phyloP scores from a whole-genome alignment of 2,797 vertebrate genomes.

The Lateolabrax maculatus region DNA sequence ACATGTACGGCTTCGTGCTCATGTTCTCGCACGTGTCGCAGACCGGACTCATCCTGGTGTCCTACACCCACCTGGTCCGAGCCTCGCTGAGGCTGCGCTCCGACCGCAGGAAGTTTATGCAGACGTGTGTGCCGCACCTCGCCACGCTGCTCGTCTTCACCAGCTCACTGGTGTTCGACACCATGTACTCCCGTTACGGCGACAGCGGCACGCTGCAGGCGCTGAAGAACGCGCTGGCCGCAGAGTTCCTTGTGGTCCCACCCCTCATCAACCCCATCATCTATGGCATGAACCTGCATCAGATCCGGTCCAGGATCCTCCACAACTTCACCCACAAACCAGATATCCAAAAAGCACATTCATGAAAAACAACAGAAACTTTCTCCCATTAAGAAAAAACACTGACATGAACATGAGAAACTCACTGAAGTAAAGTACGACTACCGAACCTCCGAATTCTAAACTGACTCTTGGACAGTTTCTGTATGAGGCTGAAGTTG shows the following conservation, averaged over 20 bases:
- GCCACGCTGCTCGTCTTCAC: conserved; percentile 67
- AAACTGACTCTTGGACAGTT: too few relatives aligned
- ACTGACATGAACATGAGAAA: not conserved
- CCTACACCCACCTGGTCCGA: conserved; percentile 72
- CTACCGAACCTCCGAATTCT: too few relatives aligned
- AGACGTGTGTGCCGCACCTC: conserved; percentile 82
- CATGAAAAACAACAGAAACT: not conserved
- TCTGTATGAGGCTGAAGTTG: too few relatives aligned
- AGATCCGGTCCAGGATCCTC: conserved; percentile 62
- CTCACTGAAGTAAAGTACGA: too few relatives aligned
- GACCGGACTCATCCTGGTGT: conserved; percentile 67
- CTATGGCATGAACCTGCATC: conserved; percentile 78
- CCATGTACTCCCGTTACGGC: conserved; percentile 69
- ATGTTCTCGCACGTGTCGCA: conserved; percentile 52
- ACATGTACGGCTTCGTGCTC: conserved; percentile 66
- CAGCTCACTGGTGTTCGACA: conserved; percentile 58
- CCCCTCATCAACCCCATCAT: conserved; percentile 80
- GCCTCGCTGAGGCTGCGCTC: conserved; percentile 54
- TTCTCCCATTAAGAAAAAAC: not conserved
- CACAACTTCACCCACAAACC: conserved; percentile 22
- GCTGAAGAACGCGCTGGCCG: conserved; percentile 65
- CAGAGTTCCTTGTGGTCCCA: conserved; percentile 78
- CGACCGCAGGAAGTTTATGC: conserved; percentile 69
- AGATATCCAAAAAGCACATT: not conserved
- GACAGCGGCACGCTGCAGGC: not conserved